Conservation (phyloP, 2,888 invertebrate species). For the Clitarchus hookeri region DNA sequence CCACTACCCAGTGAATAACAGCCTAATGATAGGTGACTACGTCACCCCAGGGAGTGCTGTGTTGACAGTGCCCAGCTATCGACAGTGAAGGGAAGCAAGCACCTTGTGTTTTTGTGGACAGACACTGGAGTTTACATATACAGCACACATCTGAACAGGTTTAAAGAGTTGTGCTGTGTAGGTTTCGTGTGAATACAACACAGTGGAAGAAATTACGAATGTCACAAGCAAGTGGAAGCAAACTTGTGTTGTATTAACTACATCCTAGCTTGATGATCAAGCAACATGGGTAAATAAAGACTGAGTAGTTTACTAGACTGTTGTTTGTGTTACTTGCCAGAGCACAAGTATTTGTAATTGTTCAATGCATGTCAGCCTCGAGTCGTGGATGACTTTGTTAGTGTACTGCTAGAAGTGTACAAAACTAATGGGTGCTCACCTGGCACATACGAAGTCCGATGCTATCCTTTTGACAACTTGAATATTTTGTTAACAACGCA, state of each 20-base stretch:
- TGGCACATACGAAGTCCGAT: background rate
- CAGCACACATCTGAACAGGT: background rate
- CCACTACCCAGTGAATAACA: conserved; percentile 70
- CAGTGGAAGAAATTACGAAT: background rate
- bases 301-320: conserved; percentile 32
- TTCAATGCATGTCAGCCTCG: background rate
- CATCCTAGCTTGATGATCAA: conserved; percentile 21
- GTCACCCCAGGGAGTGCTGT: conserved; percentile 64
- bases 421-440: background rate
- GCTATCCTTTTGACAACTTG: background rate
- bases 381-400: conserved; percentile 10
- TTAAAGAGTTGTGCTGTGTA: background rate
- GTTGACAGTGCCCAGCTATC: conserved; percentile 43
- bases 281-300: conserved; percentile 29
- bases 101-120: background rate
- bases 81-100: conserved; percentile 31
- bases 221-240: conserved; percentile 6
- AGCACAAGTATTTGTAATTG: conserved; percentile 14
- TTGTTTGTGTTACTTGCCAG: background rate
- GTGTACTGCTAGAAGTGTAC: conserved; percentile 9
- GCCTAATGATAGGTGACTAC: conserved; percentile 77
- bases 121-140: conserved; percentile 2
- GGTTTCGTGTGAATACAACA: background rate
- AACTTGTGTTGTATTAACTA: background rate
- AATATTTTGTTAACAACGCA: conserved; percentile 17